These are phyloP conservation scores for Hirtodrosophila alboralis DNA, from an alignment of 2,888 invertebrate genomes.

Conservation along the genomic window DNA sequence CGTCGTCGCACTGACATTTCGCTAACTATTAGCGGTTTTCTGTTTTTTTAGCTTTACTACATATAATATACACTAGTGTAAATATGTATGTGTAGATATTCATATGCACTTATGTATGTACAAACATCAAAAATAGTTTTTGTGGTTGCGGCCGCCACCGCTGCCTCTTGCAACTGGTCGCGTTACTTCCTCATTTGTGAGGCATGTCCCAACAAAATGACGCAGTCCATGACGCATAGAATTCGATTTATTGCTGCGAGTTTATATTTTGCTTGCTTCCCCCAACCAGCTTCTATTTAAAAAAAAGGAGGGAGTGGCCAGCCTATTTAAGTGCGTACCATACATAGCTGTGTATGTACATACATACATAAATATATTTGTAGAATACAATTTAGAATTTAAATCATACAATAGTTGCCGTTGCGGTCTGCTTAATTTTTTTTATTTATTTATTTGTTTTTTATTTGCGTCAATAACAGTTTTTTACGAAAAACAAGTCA, in stretches of 20 bases:
- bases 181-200: constrained; percentile 49
- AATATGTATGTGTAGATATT: neutral
- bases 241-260: constrained; percentile 32
- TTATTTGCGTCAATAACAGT: constrained; percentile 53
- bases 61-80: constrained; percentile 18
- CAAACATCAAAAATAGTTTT: constrained; percentile 38
- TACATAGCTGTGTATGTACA: constrained; percentile 12
- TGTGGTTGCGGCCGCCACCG: too few relatives aligned
- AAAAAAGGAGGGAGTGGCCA: constrained; percentile 51
- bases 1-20: constrained; percentile 33
- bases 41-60: constrained; percentile 1
- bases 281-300: neutral
- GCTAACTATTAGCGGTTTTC: constrained; percentile 37
- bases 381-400: constrained; percentile 34
- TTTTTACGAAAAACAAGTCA: constrained; percentile 48
- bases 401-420: constrained; percentile 31
- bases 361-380: neutral
- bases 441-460: constrained; percentile 16
- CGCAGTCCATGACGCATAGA: constrained; percentile 59
- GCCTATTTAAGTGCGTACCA: too few relatives aligned
- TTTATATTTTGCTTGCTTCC: constrained; percentile 22
- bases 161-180: constrained; percentile 25
- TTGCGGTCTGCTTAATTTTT: constrained; percentile 51
- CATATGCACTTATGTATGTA: neutral
- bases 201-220: constrained; percentile 60